Percentiles rank a stretch among this genome's conserved stretches.
These are phyloP conservation scores for Leptodactylus fallax DNA, from an alignment of 2,797 vertebrate genomes.

Conservation along the genomic window DNA sequence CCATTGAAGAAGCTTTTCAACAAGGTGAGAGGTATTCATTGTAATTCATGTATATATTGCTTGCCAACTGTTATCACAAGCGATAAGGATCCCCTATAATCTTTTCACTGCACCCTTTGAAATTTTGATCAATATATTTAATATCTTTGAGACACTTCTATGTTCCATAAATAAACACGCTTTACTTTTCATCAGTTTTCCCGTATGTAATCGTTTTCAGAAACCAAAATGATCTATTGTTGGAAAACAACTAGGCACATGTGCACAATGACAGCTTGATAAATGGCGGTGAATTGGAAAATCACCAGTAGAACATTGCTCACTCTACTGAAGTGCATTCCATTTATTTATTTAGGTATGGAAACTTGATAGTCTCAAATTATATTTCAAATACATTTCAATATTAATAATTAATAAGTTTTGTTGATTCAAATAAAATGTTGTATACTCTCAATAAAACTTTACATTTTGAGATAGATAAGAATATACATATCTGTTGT, in stretches of 20 bases:
- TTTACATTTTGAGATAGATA: neutral
- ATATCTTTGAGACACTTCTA: neutral
- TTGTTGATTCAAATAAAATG: neutral
- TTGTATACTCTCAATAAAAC: neutral
- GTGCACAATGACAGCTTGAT: conserved; percentile 37
- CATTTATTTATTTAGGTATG: neutral
- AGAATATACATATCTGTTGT: too few species aligned
- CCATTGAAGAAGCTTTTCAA: too few species aligned
- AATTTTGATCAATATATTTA: neutral
- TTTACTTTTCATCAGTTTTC: conserved; percentile 21
- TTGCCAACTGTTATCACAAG: too few species aligned
- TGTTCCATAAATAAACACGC: neutral
- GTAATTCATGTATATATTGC: too few species aligned
- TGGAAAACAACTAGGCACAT: neutral
- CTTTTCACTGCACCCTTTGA: too few species aligned
- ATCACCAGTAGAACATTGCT: neutral
- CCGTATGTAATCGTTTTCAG: neutral
- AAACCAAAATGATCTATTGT: conserved; percentile 13
- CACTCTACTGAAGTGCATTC: neutral
- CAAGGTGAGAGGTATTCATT: too few species aligned
- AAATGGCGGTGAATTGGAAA: conserved; percentile 33
- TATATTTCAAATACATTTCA: neutral
- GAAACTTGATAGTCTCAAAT: too few species aligned
- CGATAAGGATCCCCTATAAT: too few species aligned
- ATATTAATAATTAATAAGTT: neutral